Conservation (phyloP, 2,888 invertebrate genomes). For the Muscina levida region DNA sequence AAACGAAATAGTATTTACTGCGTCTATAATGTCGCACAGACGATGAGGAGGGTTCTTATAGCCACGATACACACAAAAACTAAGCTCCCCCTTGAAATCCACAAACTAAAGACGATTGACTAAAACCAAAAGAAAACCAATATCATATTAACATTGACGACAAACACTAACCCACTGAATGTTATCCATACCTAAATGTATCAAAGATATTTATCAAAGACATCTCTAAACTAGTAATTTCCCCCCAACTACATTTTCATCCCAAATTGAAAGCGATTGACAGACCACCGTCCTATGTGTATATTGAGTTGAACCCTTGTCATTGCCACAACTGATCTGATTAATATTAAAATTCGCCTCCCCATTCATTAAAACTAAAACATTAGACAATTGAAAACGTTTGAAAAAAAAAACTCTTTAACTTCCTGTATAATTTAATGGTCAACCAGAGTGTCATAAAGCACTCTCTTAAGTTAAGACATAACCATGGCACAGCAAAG, state of each 20-base stretch:
- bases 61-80: too few species aligned
- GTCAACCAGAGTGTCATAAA: constrained; percentile 1
- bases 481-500: neutral
- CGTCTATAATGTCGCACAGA: too few species aligned
- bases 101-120: constrained; percentile 2
- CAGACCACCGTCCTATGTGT: too few species aligned
- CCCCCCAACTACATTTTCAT: too few species aligned
- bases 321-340: constrained; percentile 16
- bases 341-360: neutral
- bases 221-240: too few species aligned
- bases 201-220: too few species aligned
- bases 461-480: constrained; percentile 11
- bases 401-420: constrained; percentile 3
- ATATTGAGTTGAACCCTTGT: too few species aligned
- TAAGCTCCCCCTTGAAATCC: neutral
- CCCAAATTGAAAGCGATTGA: too few species aligned
- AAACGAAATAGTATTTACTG: too few species aligned
- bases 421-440: neutral
- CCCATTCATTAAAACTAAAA: neutral
- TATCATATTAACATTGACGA: neutral
- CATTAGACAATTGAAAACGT: neutral
- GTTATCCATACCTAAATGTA: too few species aligned
- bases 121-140: neutral
- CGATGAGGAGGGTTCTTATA: too few species aligned
- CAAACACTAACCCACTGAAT: neutral